A percentile compares a stretch with the other conserved stretches of the same genome.
Conservation (phyloP, 2,888 invertebrate species). For the Schrankia costaestrigalis region DNA sequence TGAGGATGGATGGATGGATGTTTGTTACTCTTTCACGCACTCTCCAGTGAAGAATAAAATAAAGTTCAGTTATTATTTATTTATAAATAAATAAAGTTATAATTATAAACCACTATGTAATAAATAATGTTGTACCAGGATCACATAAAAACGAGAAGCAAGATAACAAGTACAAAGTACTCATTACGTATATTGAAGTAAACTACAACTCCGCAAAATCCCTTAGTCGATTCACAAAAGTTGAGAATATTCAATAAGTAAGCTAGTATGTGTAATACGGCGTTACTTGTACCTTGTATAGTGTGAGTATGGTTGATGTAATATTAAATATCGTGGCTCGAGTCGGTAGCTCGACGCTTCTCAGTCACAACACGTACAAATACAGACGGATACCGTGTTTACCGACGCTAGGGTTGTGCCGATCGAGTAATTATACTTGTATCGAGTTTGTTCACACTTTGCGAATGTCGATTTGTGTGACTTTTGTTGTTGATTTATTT, state of each 20-base stretch:
- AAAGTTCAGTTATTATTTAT: no score
- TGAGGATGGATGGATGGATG: no score
- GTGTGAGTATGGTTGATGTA: conserved; percentile 19
- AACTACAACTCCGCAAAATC: neutral
- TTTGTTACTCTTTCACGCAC: no score
- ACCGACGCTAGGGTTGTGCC: conserved; percentile 7
- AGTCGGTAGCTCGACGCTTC: conserved; percentile 1
- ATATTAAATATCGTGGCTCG: conserved; percentile 26
- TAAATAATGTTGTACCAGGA: no score
- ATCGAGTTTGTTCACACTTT: conserved; percentile 4
- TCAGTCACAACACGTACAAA: conserved; percentile 9
- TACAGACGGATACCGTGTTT: conserved; percentile 8
- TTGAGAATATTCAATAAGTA: conserved; percentile 2
- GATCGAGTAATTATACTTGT: conserved; percentile 10
- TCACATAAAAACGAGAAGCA: no score
- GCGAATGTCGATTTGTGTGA: conserved; percentile 2
- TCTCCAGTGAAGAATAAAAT: no score
- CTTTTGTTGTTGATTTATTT: conserved; percentile 3
- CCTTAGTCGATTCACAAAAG: conserved; percentile 1
- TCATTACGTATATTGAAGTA: no score
- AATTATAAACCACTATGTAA: no score
- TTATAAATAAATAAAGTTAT: no score
- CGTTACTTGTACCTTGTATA: neutral
- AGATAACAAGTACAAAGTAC: no score
- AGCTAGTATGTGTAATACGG: conserved; percentile 1